These are phyloP conservation scores for Mohoua ochrocephala DNA, from an alignment of 2,113 vertebrate species.

Conservation along the genomic window DNA sequence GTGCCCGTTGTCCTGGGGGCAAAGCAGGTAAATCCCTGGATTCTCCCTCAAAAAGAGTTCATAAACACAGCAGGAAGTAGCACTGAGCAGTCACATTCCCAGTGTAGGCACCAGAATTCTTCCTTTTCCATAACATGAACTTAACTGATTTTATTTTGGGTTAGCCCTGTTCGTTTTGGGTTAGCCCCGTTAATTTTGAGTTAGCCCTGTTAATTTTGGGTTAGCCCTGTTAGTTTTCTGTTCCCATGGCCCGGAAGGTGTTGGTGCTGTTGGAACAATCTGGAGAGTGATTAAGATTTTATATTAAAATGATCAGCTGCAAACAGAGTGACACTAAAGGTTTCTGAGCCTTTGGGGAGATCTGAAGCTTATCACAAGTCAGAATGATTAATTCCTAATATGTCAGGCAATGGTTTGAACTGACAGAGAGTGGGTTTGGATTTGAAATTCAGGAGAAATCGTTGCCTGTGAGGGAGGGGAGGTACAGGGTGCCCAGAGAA, in stretches of 20 bases:
- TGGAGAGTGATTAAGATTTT: background rate
- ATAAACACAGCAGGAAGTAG: background rate
- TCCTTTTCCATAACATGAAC: fast-evolving
- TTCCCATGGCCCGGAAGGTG: background rate
- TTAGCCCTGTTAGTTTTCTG: background rate
- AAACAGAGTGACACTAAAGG: background rate
- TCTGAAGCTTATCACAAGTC: too few species aligned
- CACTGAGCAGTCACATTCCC: too few species aligned
- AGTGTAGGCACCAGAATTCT: fast-evolving
- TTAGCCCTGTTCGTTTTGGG: background rate
- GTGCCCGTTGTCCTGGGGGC: constrained; percentile 95
- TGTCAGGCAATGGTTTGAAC: background rate
- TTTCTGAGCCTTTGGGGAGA: background rate
- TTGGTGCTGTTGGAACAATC: background rate
- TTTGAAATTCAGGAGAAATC: background rate
- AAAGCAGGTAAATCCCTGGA: constrained; percentile 79
- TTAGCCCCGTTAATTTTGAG: background rate
- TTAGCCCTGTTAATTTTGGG: background rate
- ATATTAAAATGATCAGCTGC: background rate
- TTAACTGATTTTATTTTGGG: background rate
- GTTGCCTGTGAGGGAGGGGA: background rate
- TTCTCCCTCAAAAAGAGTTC: fast-evolving
- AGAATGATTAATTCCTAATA: background rate
- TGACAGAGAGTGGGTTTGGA: background rate
- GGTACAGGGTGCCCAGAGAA: background rate